Percentiles rank a stretch among this genome's conserved stretches.
Conservation (phyloP, 2,113 vertebrate species). For the Sminthopsis crassicaudata region DNA sequence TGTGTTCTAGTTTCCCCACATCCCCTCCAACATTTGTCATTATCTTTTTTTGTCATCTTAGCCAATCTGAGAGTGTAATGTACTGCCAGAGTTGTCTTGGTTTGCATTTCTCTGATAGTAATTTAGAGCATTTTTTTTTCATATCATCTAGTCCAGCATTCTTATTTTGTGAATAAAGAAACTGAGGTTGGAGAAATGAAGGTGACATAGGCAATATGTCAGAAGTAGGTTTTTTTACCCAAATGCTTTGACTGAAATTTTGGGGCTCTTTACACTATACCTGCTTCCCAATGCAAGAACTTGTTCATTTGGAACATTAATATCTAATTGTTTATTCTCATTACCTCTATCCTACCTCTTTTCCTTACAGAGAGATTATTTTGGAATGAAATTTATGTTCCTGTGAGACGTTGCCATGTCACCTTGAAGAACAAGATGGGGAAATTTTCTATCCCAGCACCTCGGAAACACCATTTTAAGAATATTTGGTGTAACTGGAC, state of each 20-base stretch:
- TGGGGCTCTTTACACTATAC: neutral
- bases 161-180: neutral
- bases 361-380: constrained; percentile 65
- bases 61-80: too few relatives aligned
- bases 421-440: constrained; percentile 69
- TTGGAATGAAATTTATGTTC: constrained; percentile 80
- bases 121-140: too few relatives aligned
- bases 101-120: too few relatives aligned
- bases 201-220: neutral
- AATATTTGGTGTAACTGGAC: constrained; percentile 91
- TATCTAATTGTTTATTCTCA: neutral
- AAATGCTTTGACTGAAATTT: neutral
- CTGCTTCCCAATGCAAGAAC: neutral
- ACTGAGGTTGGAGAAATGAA: neutral
- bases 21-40: too few relatives aligned
- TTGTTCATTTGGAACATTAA: neutral
- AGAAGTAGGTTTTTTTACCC: neutral
- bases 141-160: neutral
- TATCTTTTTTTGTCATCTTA: too few relatives aligned
- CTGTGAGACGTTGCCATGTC: constrained; percentile 86
- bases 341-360: neutral
- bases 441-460: constrained; percentile 84
- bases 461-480: constrained; percentile 67
- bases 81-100: too few relatives aligned
- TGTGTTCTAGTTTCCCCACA: too few relatives aligned